phyloP scores from a whole-genome alignment of 92 coral and sea anemone genomes.

The Pocillopora grandis region DNA sequence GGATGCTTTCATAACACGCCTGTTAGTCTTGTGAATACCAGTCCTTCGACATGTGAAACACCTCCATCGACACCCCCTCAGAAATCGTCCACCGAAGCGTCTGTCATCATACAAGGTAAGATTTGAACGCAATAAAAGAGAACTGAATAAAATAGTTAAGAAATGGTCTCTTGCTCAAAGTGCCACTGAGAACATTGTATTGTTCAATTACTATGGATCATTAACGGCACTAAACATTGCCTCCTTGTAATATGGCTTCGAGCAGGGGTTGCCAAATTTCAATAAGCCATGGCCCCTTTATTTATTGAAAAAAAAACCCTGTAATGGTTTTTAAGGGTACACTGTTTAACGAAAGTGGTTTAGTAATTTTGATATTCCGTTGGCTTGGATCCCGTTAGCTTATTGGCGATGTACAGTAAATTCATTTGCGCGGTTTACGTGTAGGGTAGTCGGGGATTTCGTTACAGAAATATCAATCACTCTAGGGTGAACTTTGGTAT shows the following conservation, averaged over 20 bases:
- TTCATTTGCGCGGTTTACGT: neutral
- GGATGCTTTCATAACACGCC: constrained; percentile 87
- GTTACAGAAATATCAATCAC: constrained; percentile 31
- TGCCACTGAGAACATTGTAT: neutral
- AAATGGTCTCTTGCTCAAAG: neutral
- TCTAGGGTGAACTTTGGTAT: constrained; percentile 20
- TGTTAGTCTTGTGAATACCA: constrained; percentile 39
- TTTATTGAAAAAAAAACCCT: neutral
- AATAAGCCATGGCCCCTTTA: neutral
- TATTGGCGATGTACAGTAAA: neutral
- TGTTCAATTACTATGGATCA: constrained; percentile 1
- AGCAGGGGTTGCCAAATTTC: constrained; percentile 4
- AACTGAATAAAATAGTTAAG: neutral
- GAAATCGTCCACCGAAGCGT: constrained; percentile 72
- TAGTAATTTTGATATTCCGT: neutral
- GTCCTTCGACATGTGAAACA: constrained; percentile 61
- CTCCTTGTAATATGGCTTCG: neutral
- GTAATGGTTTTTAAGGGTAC: neutral
- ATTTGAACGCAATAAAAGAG: neutral
- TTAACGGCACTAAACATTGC: neutral
- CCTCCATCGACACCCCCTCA: constrained; percentile 92
- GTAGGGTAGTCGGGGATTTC: constrained; percentile 17
- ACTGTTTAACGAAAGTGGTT: neutral
- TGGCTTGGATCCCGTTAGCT: neutral
- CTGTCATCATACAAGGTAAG: constrained; percentile 82